phyloP scores from a whole-genome alignment of 2,888 invertebrate genomes.

The Amiota communis region DNA sequence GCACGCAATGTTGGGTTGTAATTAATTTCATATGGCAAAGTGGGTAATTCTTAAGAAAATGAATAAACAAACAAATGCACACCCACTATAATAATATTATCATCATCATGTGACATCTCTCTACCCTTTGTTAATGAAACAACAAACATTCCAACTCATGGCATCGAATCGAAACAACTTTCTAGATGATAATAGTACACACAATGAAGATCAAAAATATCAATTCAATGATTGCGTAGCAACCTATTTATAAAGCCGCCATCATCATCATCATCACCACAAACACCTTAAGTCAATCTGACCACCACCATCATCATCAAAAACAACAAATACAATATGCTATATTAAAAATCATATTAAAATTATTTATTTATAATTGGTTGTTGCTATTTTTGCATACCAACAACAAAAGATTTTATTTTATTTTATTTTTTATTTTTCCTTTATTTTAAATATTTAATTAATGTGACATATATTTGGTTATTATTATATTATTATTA shows the following conservation, averaged over 20 bases:
- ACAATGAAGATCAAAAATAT: too few relatives aligned
- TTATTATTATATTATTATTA: slow-evolving; percentile 23
- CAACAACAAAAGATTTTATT: slow-evolving; percentile 41
- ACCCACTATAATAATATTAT: too few relatives aligned
- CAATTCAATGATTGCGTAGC: slow-evolving; percentile 57
- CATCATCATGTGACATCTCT: too few relatives aligned
- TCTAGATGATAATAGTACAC: too few relatives aligned
- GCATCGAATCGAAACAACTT: too few relatives aligned
- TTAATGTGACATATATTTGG: slow-evolving; percentile 37
- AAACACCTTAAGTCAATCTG: slow-evolving; percentile 13
- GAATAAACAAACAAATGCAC: too few relatives aligned
- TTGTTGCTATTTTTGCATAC: slow-evolving; percentile 23
- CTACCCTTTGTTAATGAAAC: too few relatives aligned
- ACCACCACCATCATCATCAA: slow-evolving; percentile 44
- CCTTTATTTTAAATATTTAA: slow-evolving; percentile 47
- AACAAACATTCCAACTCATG: too few relatives aligned
- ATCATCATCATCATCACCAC: slow-evolving; percentile 42
- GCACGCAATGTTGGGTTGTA: slow-evolving; percentile 8
- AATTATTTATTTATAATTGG: slow-evolving; percentile 36
- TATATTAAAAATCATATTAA: slow-evolving; percentile 37
- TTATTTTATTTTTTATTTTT: slow-evolving; percentile 42
- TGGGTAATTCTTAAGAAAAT: too few relatives aligned
- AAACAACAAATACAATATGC: slow-evolving; percentile 35
- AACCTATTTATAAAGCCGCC: slow-evolving; percentile 51
- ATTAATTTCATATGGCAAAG: slow-evolving; percentile 34